phyloP scores from a whole-genome alignment of 2,797 vertebrate genomes.

The Protosalanx chinensis region DNA sequence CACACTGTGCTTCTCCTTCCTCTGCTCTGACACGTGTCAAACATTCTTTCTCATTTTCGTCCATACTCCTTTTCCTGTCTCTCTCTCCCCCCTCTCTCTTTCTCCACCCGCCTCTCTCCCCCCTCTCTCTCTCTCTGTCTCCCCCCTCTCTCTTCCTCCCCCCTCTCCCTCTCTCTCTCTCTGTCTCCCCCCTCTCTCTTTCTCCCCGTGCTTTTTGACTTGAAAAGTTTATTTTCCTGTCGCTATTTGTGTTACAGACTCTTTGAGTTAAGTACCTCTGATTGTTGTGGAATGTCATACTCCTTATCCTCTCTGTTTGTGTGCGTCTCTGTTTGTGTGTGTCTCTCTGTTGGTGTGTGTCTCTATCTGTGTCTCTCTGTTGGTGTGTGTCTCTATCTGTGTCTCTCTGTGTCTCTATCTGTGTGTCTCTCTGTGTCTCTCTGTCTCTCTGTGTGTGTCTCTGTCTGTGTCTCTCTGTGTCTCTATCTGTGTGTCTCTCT shows the following conservation, averaged over 20 bases:
- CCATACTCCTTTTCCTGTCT: slow-evolving; percentile 21
- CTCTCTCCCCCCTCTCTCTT: slow-evolving; percentile 12
- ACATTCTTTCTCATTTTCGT: no score
- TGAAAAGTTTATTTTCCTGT: slow-evolving; percentile 41
- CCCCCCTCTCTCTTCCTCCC: neutral
- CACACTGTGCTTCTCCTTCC: no score
- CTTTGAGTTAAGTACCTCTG: slow-evolving; percentile 45
- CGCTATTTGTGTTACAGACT: slow-evolving; percentile 61
- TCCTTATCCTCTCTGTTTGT: neutral
- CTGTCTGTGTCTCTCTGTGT: no score
- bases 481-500: no score
- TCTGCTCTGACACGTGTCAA: no score
- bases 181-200: slow-evolving; percentile 10
- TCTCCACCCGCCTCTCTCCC: slow-evolving; percentile 16
- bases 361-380: slow-evolving; percentile 4
- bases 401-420: no score
- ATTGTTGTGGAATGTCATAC: slow-evolving; percentile 46
- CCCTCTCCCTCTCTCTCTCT: neutral
- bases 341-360: neutral
- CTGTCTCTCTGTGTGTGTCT: no score
- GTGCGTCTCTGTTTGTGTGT: no score
- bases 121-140: slow-evolving; percentile 18
- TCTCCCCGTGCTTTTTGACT: neutral
- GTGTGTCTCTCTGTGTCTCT: no score
- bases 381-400: no score